These are phyloP conservation scores for Lottia scabra DNA, from an alignment of 2,888 invertebrate genomes.

Conservation along the genomic window DNA sequence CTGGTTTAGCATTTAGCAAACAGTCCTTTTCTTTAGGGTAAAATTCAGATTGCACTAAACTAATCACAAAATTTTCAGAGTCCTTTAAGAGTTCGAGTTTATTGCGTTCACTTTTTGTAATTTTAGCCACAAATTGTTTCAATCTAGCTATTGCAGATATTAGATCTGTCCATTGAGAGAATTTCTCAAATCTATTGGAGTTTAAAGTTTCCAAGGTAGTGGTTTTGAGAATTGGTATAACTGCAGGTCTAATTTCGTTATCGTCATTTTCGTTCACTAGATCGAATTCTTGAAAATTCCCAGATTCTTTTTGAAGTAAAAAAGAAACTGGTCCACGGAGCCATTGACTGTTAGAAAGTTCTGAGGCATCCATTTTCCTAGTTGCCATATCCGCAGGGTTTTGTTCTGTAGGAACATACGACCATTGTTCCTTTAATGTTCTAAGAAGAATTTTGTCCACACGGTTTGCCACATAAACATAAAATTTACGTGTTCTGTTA, in stretches of 20 bases:
- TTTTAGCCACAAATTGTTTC: neutral
- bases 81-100: neutral
- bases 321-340: neutral
- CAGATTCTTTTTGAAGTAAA: neutral
- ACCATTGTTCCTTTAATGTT: neutral
- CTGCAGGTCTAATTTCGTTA: slow-evolving; percentile 5
- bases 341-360: neutral
- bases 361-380: neutral
- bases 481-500: slow-evolving; percentile 17
- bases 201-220: neutral
- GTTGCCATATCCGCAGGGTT: slow-evolving; percentile 9
- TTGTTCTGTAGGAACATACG: neutral
- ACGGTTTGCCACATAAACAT: slow-evolving; percentile 15
- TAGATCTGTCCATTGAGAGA: neutral
- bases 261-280: neutral
- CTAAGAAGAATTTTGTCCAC: slow-evolving; percentile 13
- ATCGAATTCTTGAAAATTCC: neutral
- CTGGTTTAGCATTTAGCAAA: neutral
- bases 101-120: no score
- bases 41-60: neutral
- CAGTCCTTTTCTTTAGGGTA: neutral
- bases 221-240: neutral
- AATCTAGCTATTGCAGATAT: neutral
- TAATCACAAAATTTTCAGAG: neutral
- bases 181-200: neutral